Evolutionary conservation across 2,888 invertebrate genomes (phyloP).

Genomic region (Parasteatoda lunata): DNA sequence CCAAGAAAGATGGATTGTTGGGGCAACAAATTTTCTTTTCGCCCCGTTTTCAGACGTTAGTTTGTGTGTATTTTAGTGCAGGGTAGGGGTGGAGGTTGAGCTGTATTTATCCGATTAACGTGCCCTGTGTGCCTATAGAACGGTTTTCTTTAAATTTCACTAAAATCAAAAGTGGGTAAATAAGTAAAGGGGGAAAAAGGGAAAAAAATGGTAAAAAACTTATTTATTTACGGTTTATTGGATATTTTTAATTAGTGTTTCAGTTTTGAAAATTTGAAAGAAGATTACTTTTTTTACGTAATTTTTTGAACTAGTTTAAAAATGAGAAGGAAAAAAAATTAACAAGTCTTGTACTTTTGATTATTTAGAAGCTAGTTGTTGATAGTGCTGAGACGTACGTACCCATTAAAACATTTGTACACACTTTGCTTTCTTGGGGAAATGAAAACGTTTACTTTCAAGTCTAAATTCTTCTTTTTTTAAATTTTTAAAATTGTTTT

Average conservation of each 20-base stretch:
- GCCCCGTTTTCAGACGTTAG: conserved; percentile 17
- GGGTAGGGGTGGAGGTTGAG: background rate
- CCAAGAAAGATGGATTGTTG: conserved; percentile 48
- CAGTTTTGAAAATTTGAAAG: background rate
- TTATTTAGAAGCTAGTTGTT: too few relatives aligned
- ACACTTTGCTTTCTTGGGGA: too few relatives aligned
- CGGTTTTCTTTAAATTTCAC: background rate
- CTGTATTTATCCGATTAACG: conserved; percentile 27
- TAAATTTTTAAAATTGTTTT: too few relatives aligned
- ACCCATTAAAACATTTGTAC: too few relatives aligned
- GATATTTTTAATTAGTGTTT: background rate
- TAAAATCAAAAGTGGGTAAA: background rate
- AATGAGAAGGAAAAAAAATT: too few relatives aligned
- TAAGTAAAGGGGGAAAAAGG: background rate
- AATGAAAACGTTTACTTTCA: too few relatives aligned
- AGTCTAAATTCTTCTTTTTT: too few relatives aligned
- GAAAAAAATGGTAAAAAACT: background rate
- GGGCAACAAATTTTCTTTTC: conserved; percentile 49
- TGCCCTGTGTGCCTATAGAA: background rate
- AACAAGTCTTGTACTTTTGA: too few relatives aligned
- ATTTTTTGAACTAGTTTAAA: background rate
- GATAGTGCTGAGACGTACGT: too few relatives aligned
- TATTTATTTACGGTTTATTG: conserved; percentile 1
- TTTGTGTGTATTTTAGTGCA: conserved; percentile 4
- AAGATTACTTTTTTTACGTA: background rate